These are phyloP conservation scores for Stegostoma tigrinum DNA, from an alignment of 2,113 vertebrate genomes.

Conservation along the genomic window DNA sequence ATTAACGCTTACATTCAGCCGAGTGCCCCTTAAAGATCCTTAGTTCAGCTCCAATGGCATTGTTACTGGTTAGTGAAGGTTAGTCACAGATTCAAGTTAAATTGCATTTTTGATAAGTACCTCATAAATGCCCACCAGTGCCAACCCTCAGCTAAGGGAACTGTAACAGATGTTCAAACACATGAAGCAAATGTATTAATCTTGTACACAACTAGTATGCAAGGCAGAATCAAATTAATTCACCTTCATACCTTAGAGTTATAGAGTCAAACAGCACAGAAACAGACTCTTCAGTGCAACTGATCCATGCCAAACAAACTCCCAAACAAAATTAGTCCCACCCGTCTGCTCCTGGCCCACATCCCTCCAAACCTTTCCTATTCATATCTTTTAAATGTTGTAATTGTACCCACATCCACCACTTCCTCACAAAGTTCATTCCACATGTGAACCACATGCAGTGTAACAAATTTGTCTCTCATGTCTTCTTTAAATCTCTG, in stretches of 20 bases:
- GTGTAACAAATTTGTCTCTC: too few species aligned
- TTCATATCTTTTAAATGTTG: too few species aligned
- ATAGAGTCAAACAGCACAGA: too few species aligned
- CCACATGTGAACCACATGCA: too few species aligned
- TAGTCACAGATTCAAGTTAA: not conserved
- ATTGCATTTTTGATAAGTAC: not conserved
- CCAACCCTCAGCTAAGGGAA: not conserved
- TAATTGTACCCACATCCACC: too few species aligned
- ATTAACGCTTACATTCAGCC: not conserved
- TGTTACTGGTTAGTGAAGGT: not conserved
- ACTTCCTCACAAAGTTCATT: too few species aligned
- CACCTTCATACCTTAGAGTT: not conserved
- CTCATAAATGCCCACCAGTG: not conserved
- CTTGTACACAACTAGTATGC: not conserved
- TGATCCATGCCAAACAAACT: too few species aligned
- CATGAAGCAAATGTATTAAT: not conserved
- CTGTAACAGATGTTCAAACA: not conserved
- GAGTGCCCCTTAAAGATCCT: not conserved
- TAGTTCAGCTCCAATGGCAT: not conserved
- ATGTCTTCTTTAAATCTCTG: too few species aligned
- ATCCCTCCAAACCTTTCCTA: too few species aligned
- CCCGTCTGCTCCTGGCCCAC: too few species aligned
- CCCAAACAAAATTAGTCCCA: too few species aligned
- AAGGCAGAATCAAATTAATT: not conserved
- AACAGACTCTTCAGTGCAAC: too few species aligned